Percentiles rank a stretch among this genome's conserved stretches.
Conservation (phyloP, 2,797 vertebrate species). For the Neostethus bicornis region DNA sequence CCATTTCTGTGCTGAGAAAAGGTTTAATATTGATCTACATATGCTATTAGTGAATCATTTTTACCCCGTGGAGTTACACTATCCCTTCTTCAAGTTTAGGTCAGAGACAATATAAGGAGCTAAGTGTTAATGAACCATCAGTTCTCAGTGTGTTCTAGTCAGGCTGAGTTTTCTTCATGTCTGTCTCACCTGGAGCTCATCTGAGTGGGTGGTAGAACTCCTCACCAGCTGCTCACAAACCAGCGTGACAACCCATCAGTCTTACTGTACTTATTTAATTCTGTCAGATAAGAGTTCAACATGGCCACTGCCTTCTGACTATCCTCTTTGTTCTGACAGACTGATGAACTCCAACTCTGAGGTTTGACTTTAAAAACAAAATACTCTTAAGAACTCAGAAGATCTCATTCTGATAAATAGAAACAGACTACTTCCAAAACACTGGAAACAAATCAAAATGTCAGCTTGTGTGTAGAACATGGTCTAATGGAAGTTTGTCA, state of each 20-base stretch:
- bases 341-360: constrained; percentile 3
- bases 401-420: neutral
- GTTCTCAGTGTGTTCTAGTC: constrained; percentile 19
- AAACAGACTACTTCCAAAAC: constrained; percentile 4
- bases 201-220: constrained; percentile 29
- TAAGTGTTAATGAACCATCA: no score
- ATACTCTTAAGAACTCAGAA: neutral
- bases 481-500: neutral
- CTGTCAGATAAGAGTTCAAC: constrained; percentile 4
- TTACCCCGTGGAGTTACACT: no score
- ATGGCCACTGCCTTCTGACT: neutral
- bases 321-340: constrained; percentile 15
- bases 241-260: constrained; percentile 11
- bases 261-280: constrained; percentile 7
- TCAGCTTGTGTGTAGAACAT: no score
- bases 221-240: constrained; percentile 48
- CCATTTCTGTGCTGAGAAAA: no score
- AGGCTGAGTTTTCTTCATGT: constrained; percentile 21
- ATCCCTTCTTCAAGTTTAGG: no score
- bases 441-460: neutral
- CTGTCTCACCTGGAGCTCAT: constrained; percentile 24
- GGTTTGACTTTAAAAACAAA: constrained; percentile 11
- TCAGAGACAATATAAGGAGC: no score
- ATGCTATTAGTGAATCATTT: no score
- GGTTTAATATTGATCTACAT: no score